Percentiles rank a stretch among this genome's conserved stretches.
These are phyloP conservation scores for Eurosta solidaginis DNA, from an alignment of 1,140 invertebrate genomes.

Conservation along the genomic window DNA sequence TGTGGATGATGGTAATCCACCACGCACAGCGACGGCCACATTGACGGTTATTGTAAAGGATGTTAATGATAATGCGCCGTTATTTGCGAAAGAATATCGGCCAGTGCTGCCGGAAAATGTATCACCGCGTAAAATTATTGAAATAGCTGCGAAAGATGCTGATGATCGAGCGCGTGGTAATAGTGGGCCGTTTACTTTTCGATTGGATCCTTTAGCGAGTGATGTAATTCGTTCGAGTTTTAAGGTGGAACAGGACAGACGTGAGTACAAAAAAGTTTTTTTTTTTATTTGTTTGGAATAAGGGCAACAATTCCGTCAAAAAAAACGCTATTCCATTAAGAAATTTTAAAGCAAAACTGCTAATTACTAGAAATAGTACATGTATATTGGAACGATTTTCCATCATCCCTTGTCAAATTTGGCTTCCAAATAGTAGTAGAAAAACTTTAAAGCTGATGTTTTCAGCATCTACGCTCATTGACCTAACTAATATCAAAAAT, in stretches of 20 bases:
- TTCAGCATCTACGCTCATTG: too few relatives aligned
- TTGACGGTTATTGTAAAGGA: constrained; percentile 70
- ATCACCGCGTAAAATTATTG: constrained; percentile 65
- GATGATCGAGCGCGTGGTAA: constrained; percentile 68
- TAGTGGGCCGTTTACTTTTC: constrained; percentile 69
- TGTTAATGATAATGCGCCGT: constrained; percentile 71
- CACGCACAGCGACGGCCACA: constrained; percentile 71
- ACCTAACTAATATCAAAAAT: too few relatives aligned
- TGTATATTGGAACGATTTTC: too few relatives aligned
- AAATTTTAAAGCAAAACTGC: too few relatives aligned
- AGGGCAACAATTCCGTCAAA: too few relatives aligned
- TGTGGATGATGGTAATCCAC: constrained; percentile 68
- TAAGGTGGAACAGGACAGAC: constrained; percentile 67
- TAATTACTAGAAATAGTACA: too few relatives aligned
- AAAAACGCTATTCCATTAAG: too few relatives aligned
- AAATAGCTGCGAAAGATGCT: constrained; percentile 70
- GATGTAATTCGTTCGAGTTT: constrained; percentile 67
- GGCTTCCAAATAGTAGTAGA: too few relatives aligned
- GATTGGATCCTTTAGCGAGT: constrained; percentile 65
- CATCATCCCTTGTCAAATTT: too few relatives aligned
- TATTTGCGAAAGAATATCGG: constrained; percentile 65
- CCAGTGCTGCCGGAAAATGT: constrained; percentile 69
- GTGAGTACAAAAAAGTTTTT: constrained; percentile 53
- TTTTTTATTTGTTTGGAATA: too few relatives aligned
- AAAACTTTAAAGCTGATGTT: too few relatives aligned